phyloP scores from a whole-genome alignment of 2,113 vertebrate genomes.

The Actinemys pallida region DNA sequence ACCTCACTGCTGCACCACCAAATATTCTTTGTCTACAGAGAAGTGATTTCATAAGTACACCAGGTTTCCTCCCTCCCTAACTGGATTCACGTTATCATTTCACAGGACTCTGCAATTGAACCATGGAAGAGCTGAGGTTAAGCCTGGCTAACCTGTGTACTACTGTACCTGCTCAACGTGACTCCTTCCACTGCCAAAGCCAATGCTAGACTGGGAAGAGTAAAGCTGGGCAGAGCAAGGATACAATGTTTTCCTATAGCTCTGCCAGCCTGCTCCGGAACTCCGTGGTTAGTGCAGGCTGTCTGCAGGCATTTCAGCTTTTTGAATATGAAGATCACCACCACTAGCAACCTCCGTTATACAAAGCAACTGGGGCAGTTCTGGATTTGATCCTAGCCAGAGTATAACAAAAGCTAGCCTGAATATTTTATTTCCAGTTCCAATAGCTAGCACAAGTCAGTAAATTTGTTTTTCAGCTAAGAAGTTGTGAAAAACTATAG shows the following conservation, averaged over 20 bases:
- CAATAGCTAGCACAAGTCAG: neutral
- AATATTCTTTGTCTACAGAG: neutral
- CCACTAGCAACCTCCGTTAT: constrained; percentile 6
- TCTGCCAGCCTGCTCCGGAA: constrained; percentile 20
- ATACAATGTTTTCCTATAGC: constrained; percentile 35
- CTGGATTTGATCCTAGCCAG: neutral
- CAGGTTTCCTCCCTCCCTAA: neutral
- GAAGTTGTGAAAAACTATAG: neutral
- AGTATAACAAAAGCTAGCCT: neutral
- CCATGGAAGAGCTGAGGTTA: neutral
- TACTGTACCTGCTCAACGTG: constrained; percentile 26
- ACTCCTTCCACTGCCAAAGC: constrained; percentile 18
- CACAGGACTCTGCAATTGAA: constrained; percentile 12
- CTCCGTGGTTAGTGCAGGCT: neutral
- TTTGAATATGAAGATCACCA: constrained; percentile 14
- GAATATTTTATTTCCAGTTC: constrained; percentile 30
- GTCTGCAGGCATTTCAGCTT: constrained; percentile 25
- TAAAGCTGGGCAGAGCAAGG: neutral
- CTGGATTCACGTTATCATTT: neutral
- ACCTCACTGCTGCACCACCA: neutral
- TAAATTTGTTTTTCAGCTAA: constrained; percentile 3
- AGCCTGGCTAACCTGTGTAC: constrained; percentile 22
- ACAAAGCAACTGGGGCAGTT: neutral
- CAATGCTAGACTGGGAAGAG: neutral
- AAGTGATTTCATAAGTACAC: neutral